Percentiles rank a stretch among this genome's conserved stretches.
Evolutionary conservation across 2,797 vertebrate genomes (phyloP).

Genomic region (Steatocranus sp.): DNA sequence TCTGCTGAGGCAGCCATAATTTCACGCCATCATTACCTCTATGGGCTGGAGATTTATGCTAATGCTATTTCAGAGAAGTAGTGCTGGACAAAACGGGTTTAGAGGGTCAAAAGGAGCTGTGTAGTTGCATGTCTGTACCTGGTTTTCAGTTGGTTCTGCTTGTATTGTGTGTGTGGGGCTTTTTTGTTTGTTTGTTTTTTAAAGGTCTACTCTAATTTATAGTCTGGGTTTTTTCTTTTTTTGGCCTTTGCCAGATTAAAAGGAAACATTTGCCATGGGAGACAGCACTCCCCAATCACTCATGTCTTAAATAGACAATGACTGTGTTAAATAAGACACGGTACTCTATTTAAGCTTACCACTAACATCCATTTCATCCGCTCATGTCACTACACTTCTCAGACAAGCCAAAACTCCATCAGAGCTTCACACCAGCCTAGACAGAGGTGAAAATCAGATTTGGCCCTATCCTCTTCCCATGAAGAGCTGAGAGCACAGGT

Average conservation of each 20-base stretch:
- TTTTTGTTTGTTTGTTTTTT: neutral
- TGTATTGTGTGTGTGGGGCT: neutral
- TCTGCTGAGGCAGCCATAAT: conserved; percentile 76
- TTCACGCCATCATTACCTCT: conserved; percentile 76
- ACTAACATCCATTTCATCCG: conserved; percentile 7
- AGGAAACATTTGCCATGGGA: neutral
- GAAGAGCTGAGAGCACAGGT: conserved; percentile 4
- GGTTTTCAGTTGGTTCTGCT: conserved; percentile 8
- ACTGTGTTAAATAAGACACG: neutral
- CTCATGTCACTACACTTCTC: conserved; percentile 11
- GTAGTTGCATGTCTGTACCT: conserved; percentile 3
- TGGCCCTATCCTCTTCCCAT: neutral
- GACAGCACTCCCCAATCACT: neutral
- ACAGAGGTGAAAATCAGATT: conserved; percentile 45
- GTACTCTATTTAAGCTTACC: neutral
- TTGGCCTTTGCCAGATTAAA: neutral
- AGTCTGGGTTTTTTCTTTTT: neutral
- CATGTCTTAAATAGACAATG: neutral
- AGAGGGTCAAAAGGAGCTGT: conserved; percentile 42
- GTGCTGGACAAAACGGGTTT: conserved; percentile 55
- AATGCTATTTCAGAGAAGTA: conserved; percentile 64
- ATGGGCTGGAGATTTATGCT: conserved; percentile 69
- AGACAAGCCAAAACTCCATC: conserved; percentile 35
- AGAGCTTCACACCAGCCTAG: conserved; percentile 15
- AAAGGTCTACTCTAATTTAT: neutral